Evolutionary conservation across 2,888 invertebrate genomes (phyloP).

Genomic region (Andrena flavipes): DNA sequence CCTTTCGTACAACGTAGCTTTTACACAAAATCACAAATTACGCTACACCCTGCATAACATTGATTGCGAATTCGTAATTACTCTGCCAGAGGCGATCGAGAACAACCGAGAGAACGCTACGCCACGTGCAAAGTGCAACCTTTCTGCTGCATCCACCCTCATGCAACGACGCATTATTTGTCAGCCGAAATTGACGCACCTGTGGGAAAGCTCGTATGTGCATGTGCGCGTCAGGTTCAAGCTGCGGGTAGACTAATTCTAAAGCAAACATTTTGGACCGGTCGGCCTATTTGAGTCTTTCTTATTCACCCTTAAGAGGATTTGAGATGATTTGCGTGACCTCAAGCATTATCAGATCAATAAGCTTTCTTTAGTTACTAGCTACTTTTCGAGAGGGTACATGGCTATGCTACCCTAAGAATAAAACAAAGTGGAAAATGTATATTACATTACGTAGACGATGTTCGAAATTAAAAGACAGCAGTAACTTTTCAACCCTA

Average conservation of each 20-base stretch:
- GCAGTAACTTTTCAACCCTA: too few species aligned
- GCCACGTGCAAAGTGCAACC: constrained; percentile 9
- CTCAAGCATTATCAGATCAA: too few species aligned
- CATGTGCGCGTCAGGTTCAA: constrained; percentile 10
- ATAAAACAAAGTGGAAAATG: too few species aligned
- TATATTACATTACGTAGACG: too few species aligned
- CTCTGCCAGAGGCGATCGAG: constrained; percentile 9
- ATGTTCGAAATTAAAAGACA: too few species aligned
- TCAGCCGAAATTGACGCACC: constrained; percentile 58
- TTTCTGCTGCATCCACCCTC: constrained; percentile 33
- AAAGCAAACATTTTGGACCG: constrained; percentile 48
- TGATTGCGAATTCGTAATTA: background rate
- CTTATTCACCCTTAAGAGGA: constrained; percentile 18
- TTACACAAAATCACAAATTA: background rate
- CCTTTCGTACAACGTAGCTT: background rate
- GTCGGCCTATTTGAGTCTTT: constrained; percentile 9
- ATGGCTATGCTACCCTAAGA: too few species aligned
- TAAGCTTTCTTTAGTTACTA: too few species aligned
- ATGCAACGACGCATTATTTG: constrained; percentile 50
- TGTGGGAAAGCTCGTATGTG: constrained; percentile 47
- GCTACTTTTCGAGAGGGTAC: too few species aligned
- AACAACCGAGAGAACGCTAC: background rate
- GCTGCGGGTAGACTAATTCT: constrained; percentile 51
- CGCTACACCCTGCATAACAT: background rate
- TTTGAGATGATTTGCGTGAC: background rate